These are phyloP conservation scores for Tricholauxania praeusta DNA, from an alignment of 2,888 invertebrate species.

Conservation along the genomic window DNA sequence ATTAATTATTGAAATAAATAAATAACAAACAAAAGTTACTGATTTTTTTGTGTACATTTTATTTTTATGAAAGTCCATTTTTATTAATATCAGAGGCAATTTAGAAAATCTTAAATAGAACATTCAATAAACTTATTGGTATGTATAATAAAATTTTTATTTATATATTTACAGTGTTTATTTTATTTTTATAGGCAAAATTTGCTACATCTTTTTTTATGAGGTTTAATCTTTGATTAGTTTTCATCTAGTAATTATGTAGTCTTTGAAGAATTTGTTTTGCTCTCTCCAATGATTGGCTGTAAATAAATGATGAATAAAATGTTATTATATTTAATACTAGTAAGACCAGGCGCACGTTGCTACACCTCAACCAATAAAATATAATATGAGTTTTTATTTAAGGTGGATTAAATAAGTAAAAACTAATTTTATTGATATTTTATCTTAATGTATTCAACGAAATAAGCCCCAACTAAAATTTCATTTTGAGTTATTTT, in stretches of 20 bases:
- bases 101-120: neutral
- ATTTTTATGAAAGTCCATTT: no score
- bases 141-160: slow-evolving; percentile 3
- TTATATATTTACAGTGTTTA: slow-evolving; percentile 19
- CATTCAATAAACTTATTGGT: slow-evolving; percentile 17
- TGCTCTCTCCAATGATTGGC: slow-evolving; percentile 65
- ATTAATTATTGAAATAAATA: neutral
- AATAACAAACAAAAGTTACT: neutral
- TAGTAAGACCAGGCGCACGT: no score
- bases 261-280: slow-evolving; percentile 67
- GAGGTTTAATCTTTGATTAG: neutral
- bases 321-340: neutral
- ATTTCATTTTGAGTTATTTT: no score
- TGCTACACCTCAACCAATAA: no score
- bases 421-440: no score
- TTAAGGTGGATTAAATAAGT: no score
- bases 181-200: no score
- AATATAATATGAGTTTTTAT: no score
- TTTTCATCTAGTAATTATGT: slow-evolving; percentile 59
- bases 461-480: no score
- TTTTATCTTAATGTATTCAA: no score
- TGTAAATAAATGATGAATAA: slow-evolving; percentile 44
- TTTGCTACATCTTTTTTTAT: no score
- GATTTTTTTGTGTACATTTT: no score
- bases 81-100: neutral